phyloP scores from a whole-genome alignment of 2,113 vertebrate genomes.

The Motacilla tschutschensis region DNA sequence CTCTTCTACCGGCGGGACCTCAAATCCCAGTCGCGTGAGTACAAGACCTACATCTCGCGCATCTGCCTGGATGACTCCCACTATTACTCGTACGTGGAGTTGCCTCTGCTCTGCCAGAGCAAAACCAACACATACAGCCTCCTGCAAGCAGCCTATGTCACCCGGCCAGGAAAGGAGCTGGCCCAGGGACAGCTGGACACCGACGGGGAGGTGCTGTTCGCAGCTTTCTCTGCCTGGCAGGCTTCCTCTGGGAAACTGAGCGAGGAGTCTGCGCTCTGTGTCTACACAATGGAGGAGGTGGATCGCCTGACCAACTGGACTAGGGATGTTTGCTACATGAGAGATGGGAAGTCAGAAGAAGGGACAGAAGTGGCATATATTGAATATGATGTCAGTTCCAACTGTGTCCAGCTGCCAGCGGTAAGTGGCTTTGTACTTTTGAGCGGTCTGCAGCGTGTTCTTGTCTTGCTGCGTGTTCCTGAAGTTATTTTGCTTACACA shows the following conservation, averaged over 20 bases:
- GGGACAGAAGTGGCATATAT: constrained; percentile 90
- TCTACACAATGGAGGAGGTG: constrained; percentile 86
- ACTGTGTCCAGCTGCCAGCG: constrained; percentile 89
- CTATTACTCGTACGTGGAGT: constrained; percentile 95
- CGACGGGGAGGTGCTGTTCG: constrained; percentile 78
- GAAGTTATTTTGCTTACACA: not conserved
- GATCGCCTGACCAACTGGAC: constrained; percentile 86
- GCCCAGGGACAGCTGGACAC: constrained; percentile 1
- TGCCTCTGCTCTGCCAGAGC: constrained; percentile 86
- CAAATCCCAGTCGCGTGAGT: constrained; percentile 86
- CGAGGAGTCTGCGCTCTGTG: constrained; percentile 88
- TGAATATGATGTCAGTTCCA: constrained; percentile 94
- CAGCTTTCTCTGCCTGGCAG: constrained; percentile 83
- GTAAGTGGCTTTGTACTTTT: constrained; percentile 72
- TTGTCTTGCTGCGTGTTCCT: not conserved
- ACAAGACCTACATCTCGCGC: constrained; percentile 90
- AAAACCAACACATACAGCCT: constrained; percentile 81
- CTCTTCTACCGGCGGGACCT: constrained; percentile 93
- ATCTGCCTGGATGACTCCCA: constrained; percentile 92
- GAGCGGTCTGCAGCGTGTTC: not conserved
- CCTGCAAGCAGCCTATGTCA: constrained; percentile 87
- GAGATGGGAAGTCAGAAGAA: constrained; percentile 78
- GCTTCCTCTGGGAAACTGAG: constrained; percentile 77
- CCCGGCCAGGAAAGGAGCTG: constrained; percentile 49
- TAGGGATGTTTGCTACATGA: constrained; percentile 92